Evolutionary conservation across 2,888 invertebrate species (phyloP), one percentile per base, ranked within the genome.

Genomic region (Drosophila colorata): DNA sequence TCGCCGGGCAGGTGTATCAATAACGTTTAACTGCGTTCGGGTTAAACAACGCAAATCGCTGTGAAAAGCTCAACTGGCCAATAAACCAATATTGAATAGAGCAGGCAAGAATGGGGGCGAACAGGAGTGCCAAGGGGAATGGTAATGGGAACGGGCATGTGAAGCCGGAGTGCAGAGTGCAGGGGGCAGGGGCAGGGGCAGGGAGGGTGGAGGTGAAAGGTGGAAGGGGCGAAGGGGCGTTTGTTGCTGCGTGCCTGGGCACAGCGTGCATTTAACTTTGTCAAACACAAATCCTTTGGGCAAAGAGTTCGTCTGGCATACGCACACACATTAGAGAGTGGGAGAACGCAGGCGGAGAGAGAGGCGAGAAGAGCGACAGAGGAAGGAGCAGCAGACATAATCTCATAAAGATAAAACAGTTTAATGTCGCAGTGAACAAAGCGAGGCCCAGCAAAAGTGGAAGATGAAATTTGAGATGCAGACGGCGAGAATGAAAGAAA

Each of bases 321-420:
- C 69, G 75, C 67, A 69, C 65, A 68, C 51, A 78, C 64, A 70
- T 69, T 70, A 59, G 64, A 8, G n/a, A 25, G 13, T 8, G 37
- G 1, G n/a, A 40, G 35, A 16, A 35, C 3, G 25, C 43, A 13
- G 20, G 37, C 1, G 8, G 8, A 7, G 28, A 11, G 18, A 9
- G 16, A 6, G 7, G 7, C 11, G 18, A 4, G 20, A 18, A 18
- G 31, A 13, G 23, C 1, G 9, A 31, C 33, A 6, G 44, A 13
- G 18, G 0, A 1, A 8, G 33, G 11, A 41, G 40, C 37, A 67
- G 60, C 78, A 83, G 86, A 85, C 83, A 88, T 87, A 85, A 85
- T 88, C 88, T 83, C 85, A 83, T 85, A 85, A 86, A 85, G 85
- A 85, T 85, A 88, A 87, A 85, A 86, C 88, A 73, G 85, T 86